These are phyloP conservation scores for Nezara viridula DNA, from an alignment of 2,888 invertebrate species.

Conservation along the genomic window DNA sequence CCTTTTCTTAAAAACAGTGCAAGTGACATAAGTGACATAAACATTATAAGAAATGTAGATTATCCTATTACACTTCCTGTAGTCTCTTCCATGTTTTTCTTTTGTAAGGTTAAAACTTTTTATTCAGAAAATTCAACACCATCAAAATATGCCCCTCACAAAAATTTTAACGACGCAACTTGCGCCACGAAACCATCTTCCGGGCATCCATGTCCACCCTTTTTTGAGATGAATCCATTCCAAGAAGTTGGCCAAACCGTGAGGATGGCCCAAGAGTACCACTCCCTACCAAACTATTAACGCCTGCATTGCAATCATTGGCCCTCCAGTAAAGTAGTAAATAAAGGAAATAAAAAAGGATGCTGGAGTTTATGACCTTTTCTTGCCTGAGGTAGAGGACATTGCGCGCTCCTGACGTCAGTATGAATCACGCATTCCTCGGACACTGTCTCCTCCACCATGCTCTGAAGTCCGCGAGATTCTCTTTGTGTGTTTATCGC, in stretches of 20 bases:
- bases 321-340: not conserved
- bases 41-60: no score
- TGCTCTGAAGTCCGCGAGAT: not conserved
- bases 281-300: not conserved
- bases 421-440: conserved; percentile 31
- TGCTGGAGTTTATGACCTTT: conserved; percentile 44
- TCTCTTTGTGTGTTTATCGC: not conserved
- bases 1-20: no score
- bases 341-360: not conserved
- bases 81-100: no score
- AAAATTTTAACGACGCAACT: no score
- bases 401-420: conserved; percentile 38
- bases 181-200: no score
- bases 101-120: no score
- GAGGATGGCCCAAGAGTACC: not conserved
- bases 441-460: not conserved
- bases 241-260: not conserved
- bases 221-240: not conserved
- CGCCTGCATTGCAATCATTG: not conserved
- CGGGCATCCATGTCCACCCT: no score
- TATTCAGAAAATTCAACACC: no score
- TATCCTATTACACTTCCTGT: no score
- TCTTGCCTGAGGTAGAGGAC: not conserved
- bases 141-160: no score
- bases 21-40: no score